Percentiles rank a stretch among this genome's conserved stretches.
Evolutionary conservation across 2,888 invertebrate species (phyloP).

Genomic region (Heliconius cydno): DNA sequence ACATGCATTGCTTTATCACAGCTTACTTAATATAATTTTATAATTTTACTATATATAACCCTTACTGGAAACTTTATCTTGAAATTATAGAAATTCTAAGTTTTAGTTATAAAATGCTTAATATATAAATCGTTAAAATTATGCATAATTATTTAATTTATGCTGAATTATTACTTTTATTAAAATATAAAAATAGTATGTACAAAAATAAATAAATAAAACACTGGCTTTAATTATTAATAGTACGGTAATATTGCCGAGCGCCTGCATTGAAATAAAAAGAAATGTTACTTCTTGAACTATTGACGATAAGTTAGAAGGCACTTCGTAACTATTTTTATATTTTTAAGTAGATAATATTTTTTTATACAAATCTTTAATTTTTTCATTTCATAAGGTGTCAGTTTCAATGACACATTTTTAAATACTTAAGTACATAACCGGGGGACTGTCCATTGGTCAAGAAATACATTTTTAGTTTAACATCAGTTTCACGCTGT

Average conservation of each 20-base stretch:
- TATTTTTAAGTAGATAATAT: not conserved
- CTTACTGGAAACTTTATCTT: not conserved
- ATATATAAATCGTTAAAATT: not conserved
- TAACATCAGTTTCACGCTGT: not conserved
- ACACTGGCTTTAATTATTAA: not conserved
- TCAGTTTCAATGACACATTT: not conserved
- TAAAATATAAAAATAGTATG: not conserved
- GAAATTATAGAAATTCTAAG: constrained; percentile 22
- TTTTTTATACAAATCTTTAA: not conserved
- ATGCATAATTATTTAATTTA: not conserved
- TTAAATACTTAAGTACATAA: not conserved
- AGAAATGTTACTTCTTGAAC: not conserved
- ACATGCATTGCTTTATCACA: constrained; percentile 70
- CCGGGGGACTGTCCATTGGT: not conserved
- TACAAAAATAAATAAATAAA: constrained; percentile 11
- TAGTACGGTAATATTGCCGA: not conserved
- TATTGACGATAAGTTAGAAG: not conserved
- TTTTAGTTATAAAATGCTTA: constrained; percentile 13
- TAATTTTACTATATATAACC: constrained; percentile 39
- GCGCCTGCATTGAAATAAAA: not conserved
- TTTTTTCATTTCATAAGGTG: not conserved
- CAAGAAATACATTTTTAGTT: not conserved
- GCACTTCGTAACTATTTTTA: not conserved
- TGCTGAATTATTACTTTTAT: not conserved
- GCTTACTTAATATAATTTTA: constrained; percentile 51